Evolutionary conservation across 2,113 vertebrate species (phyloP).

Genomic region (Bos taurus): ARS-UCD2.0 NC_037333.1:115545001-115545500

Average conservation of each 20-base stretch:
- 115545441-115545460: neutral
- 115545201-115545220: neutral
- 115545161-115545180: neutral
- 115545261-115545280: neutral
- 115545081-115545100: neutral
- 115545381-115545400: neutral
- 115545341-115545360: accelerated
- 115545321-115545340: neutral
- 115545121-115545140: neutral
- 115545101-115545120: neutral
- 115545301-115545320: accelerated
- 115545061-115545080: neutral
- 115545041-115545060: neutral
- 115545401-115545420: neutral
- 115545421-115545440: neutral
- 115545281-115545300: neutral
- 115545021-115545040: neutral
- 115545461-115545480: accelerated
- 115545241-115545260: accelerated
- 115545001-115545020: too few species aligned
- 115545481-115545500: accelerated
- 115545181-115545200: neutral
- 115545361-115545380: neutral
- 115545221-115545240: neutral
- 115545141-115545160: neutral